Evolutionary conservation across 2,888 invertebrate genomes (phyloP), one percentile per base, ranked within the genome.

Genomic region (Polydrusus pterygomalis): DNA sequence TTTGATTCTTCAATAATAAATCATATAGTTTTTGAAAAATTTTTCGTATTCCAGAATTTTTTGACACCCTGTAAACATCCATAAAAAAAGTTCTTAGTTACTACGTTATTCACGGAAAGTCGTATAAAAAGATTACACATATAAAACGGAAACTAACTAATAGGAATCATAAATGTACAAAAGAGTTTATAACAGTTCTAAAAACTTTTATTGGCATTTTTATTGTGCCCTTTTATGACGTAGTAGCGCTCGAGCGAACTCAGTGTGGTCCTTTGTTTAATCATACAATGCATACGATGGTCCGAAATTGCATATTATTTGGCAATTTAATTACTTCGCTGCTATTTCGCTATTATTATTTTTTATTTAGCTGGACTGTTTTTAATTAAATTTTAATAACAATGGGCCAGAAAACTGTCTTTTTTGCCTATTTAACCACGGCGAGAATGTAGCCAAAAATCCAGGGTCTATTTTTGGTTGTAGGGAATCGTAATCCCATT

Each of bases 141-240:
- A 51, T 20, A 51, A 51, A 51, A 51, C 11, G 11, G 11, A 51
- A 51, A 20, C 51, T 18, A 49, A 49, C 15, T 51, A 51, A 20
- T 20, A 51, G 18, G 10, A 51, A 51, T 18, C 20, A 9, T 54
- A 54, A 30, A 25, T 17, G 11, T 1, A 17, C 17, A 10, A 60
- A 60, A 17, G 17, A 17, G 38, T 60, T 60, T 38, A 60, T 18
- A 9, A 18, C 17, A 15, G 58, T 11, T 15, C 34, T 60, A 60
- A 60, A 60, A 13, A 18, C 2, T 60, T 56, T 60, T 38, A 60
- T 60, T 60, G 38, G 18, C 58, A 38, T 38, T 60, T 60, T 60
- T 38, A 17, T 60, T 60, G 6, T 18, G 3, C 17, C 58, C 11
- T 38, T 60, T 38, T 60, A 60, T 38, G n/a, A 13, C 11, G 38